A percentile compares a stretch with the other conserved stretches of the same genome.
These are phyloP conservation scores for Oxyscelio sp. DNA, from an alignment of 2,888 invertebrate genomes.

Conservation along the genomic window DNA sequence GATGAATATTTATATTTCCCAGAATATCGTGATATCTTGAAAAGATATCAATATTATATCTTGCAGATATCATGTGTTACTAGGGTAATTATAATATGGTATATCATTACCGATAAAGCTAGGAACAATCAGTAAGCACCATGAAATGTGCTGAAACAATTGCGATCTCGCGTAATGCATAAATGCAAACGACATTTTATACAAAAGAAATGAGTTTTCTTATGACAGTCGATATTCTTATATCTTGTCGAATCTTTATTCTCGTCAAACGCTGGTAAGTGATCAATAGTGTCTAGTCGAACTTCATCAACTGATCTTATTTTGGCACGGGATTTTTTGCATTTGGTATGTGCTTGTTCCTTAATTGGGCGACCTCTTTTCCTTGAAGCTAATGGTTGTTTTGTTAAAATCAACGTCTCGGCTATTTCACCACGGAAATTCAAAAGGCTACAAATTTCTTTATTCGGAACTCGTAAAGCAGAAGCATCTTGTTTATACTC, in stretches of 20 bases:
- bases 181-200: neutral
- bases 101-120: neutral
- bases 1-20: no score
- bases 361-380: neutral
- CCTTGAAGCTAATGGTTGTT: neutral
- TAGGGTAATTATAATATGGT: no score
- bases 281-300: neutral
- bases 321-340: neutral
- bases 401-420: neutral
- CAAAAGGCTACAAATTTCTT: neutral
- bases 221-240: neutral
- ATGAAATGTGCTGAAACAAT: neutral
- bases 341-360: neutral
- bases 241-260: no score
- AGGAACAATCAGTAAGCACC: neutral
- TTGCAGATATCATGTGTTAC: no score
- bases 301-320: neutral
- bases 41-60: no score
- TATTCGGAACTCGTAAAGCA: neutral
- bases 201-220: neutral
- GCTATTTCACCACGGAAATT: neutral
- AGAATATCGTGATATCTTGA: no score
- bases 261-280: neutral
- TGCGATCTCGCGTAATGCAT: neutral
- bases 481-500: slow-evolving; percentile 1